Percentiles rank a stretch among this genome's conserved stretches.
These are phyloP conservation scores for Cygnus olor DNA, from an alignment of 2,797 vertebrate species.

Conservation along the genomic window DNA sequence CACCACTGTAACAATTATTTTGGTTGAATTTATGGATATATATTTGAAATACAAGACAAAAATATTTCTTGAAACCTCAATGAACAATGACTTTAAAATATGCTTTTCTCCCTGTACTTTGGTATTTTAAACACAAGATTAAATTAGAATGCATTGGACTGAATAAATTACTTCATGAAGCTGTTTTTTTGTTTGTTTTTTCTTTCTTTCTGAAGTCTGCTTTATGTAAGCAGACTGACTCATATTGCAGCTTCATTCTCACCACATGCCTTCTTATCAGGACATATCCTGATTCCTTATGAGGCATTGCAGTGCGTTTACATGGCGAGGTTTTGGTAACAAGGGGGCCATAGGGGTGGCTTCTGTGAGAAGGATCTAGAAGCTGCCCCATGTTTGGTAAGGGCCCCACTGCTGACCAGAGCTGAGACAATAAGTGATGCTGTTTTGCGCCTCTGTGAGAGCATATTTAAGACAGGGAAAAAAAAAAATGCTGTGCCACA, in stretches of 20 bases:
- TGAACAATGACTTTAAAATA: neutral
- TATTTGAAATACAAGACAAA: neutral
- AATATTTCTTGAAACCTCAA: neutral
- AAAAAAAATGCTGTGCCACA: too few species aligned
- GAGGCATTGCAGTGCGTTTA: neutral
- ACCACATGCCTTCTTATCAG: neutral
- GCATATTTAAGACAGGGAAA: too few species aligned
- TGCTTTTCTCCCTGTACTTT: neutral
- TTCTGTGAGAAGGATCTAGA: too few species aligned
- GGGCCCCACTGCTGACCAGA: too few species aligned
- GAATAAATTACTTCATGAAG: neutral
- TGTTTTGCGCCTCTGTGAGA: too few species aligned
- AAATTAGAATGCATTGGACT: neutral
- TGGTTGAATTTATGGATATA: neutral
- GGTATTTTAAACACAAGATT: neutral
- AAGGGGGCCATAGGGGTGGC: too few species aligned
- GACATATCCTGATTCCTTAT: neutral
- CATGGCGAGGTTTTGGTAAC: too few species aligned
- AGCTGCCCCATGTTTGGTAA: too few species aligned
- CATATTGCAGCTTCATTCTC: neutral
- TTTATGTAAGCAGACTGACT: neutral
- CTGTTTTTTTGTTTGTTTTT: neutral
- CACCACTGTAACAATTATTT: neutral
- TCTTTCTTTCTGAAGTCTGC: neutral
- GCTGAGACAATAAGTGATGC: too few species aligned